Percentiles rank a stretch among this genome's conserved stretches.
These are phyloP conservation scores for Anoplolepis gracilipes DNA, from an alignment of 1,140 invertebrate species.

Conservation along the genomic window DNA sequence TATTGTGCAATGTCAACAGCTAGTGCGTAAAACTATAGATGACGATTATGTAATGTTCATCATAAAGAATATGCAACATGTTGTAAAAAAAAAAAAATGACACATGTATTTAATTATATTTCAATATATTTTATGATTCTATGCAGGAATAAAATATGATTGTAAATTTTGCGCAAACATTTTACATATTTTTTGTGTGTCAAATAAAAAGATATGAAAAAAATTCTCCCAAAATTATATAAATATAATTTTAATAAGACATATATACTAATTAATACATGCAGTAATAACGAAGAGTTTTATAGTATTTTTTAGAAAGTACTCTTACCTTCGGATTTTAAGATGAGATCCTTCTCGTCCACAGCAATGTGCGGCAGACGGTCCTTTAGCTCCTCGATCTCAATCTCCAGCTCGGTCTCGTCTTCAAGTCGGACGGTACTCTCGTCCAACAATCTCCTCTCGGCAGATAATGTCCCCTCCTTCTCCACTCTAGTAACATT, in stretches of 20 bases:
- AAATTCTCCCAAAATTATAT: not conserved
- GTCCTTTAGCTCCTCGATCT: constrained; percentile 76
- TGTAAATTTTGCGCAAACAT: not conserved
- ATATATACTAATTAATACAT: not conserved
- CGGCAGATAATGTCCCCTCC: constrained; percentile 16
- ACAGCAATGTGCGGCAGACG: constrained; percentile 75
- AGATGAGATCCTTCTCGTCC: constrained; percentile 82
- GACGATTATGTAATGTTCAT: not conserved
- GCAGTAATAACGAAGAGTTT: not conserved
- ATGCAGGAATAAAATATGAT: not conserved
- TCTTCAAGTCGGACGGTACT: constrained; percentile 49
- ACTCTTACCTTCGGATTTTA: constrained; percentile 81
- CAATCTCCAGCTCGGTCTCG: constrained; percentile 70
- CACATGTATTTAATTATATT: not conserved
- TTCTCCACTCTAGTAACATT: constrained; percentile 19
- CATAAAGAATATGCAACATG: not conserved
- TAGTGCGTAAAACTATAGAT: not conserved
- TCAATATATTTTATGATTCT: not conserved
- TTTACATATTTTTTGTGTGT: not conserved
- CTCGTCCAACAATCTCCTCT: constrained; percentile 26
- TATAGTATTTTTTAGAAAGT: not conserved
- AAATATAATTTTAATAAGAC: not conserved
- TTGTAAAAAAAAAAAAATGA: not conserved
- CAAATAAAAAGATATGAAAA: not conserved
- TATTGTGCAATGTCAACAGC: not conserved